Percentiles rank a stretch among this genome's conserved stretches.
Conservation (phyloP, 2,888 invertebrate genomes). For the Andrena haemorrhoa region DNA sequence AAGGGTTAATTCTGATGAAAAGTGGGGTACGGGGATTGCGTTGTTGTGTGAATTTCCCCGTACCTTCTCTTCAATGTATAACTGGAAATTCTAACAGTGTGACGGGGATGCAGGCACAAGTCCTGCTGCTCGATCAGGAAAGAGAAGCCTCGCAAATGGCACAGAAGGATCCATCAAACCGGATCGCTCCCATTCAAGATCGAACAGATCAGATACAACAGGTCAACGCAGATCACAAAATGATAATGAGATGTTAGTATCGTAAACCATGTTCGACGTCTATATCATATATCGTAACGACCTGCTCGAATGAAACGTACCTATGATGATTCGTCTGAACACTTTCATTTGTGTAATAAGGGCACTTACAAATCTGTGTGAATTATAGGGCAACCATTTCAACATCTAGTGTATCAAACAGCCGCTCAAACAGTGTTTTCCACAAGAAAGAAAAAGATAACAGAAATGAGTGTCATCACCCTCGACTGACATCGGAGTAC, state of each 20-base stretch:
- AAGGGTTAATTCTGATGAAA: conserved; percentile 60
- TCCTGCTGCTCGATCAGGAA: conserved; percentile 71
- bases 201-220: not conserved
- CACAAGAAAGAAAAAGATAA: conserved; percentile 57
- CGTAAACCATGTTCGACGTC: not conserved
- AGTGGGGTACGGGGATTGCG: conserved; percentile 72
- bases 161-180: not conserved
- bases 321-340: too few species aligned
- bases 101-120: conserved; percentile 82
- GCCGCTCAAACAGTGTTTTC: conserved; percentile 45
- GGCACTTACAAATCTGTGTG: not conserved
- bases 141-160: conserved; percentile 38
- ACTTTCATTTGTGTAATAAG: too few species aligned
- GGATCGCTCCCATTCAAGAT: not conserved
- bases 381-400: conserved; percentile 20
- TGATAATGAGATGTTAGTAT: conserved; percentile 42
- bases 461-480: conserved; percentile 74
- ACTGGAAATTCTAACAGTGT: conserved; percentile 84
- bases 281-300: not conserved
- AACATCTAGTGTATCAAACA: conserved; percentile 13
- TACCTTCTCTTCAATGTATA: conserved; percentile 80
- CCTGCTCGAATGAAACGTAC: not conserved
- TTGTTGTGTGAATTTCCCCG: conserved; percentile 68
- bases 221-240: conserved; percentile 22
- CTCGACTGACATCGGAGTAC: conserved; percentile 79